phyloP scores from a whole-genome alignment of 2,113 vertebrate genomes.

The Lanius ludovicianus region DNA sequence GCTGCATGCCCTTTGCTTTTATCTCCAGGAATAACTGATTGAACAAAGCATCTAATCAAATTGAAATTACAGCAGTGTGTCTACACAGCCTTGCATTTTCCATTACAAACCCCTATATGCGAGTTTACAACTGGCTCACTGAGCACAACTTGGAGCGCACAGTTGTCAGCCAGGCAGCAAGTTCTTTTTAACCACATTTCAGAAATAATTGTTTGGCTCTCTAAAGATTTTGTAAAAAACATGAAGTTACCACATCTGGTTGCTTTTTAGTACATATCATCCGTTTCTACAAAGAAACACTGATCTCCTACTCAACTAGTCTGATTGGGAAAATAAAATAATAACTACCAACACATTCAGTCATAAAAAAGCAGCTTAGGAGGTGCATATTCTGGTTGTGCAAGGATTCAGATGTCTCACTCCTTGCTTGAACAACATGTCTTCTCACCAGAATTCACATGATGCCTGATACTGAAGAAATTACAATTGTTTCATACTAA shows the following conservation, averaged over 20 bases:
- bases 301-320: background rate
- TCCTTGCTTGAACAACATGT: background rate
- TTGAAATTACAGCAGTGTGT: background rate
- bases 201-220: slow-evolving; percentile 45
- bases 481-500: background rate
- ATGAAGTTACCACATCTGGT: background rate
- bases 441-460: background rate
- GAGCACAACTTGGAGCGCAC: slow-evolving; percentile 1
- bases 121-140: background rate
- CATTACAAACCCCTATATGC: background rate
- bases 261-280: background rate
- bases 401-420: background rate
- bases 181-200: slow-evolving; percentile 6
- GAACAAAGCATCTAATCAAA: background rate
- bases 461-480: background rate
- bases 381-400: background rate
- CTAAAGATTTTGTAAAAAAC: background rate
- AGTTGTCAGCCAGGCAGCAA: slow-evolving; percentile 9
- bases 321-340: background rate
- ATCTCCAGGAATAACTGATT: background rate
- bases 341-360: background rate
- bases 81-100: background rate
- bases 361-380: slow-evolving; percentile 4
- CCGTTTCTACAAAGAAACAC: slow-evolving; percentile 10
- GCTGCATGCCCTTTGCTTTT: background rate